These are phyloP conservation scores for Gobio gobio DNA, from an alignment of 2,113 vertebrate species.

Conservation along the genomic window DNA sequence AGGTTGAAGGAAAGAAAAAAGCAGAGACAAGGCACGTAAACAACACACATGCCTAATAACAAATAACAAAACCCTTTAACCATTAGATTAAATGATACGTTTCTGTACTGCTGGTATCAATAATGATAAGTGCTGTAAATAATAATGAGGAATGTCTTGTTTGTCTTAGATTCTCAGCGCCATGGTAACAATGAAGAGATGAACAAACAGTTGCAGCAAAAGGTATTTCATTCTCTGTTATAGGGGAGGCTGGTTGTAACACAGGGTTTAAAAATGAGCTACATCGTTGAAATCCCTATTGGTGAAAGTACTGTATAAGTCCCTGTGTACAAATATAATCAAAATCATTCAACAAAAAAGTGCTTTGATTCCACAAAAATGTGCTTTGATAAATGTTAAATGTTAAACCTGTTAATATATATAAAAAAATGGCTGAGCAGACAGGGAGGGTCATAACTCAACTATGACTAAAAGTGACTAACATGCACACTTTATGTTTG, in stretches of 20 bases:
- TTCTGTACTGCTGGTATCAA: not conserved
- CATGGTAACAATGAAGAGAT: not conserved
- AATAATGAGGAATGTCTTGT: not conserved
- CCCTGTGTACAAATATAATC: no score
- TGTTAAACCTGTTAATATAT: no score
- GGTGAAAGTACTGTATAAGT: no score
- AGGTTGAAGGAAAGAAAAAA: not conserved
- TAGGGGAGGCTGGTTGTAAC: not conserved
- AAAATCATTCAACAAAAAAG: no score
- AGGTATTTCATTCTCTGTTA: not conserved
- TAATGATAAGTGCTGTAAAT: not conserved
- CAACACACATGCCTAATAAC: not conserved
- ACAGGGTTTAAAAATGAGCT: no score
- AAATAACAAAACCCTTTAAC: not conserved
- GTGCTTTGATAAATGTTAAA: no score
- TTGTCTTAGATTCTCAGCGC: not conserved
- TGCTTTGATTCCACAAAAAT: no score
- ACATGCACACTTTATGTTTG: no score
- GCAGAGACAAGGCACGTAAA: conserved; percentile 3
- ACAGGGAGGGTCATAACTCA: no score
- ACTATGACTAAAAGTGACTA: no score
- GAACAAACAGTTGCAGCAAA: not conserved
- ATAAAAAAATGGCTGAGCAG: not conserved
- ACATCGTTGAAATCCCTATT: no score
- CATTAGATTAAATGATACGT: not conserved